phyloP scores from a whole-genome alignment of 2,888 invertebrate species.

The Patella depressa region DNA sequence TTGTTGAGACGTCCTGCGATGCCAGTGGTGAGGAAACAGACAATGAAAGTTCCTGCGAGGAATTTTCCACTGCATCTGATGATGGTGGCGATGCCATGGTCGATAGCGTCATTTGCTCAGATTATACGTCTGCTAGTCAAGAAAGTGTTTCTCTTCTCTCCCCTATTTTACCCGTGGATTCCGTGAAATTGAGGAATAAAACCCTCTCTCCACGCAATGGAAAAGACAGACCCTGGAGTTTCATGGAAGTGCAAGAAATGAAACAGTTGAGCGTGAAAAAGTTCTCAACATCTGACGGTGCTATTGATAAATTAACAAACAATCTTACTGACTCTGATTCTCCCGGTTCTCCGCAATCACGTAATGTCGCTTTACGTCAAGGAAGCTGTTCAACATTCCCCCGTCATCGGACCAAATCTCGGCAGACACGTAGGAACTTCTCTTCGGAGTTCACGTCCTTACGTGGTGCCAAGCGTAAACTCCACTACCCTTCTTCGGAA shows the following conservation, averaged over 20 bases:
- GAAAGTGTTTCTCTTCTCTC: slow-evolving; percentile 28
- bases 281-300: slow-evolving; percentile 91
- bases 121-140: slow-evolving; percentile 44
- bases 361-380: not conserved
- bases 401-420: slow-evolving; percentile 38
- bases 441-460: slow-evolving; percentile 40
- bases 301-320: slow-evolving; percentile 79
- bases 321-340: slow-evolving; percentile 29
- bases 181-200: not conserved
- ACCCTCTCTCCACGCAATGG: slow-evolving; percentile 24
- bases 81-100: slow-evolving; percentile 57
- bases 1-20: slow-evolving; percentile 60
- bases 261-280: slow-evolving; percentile 73
- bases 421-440: slow-evolving; percentile 36
- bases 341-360: slow-evolving; percentile 19
- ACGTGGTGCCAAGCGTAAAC: slow-evolving; percentile 51
- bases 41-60: slow-evolving; percentile 50
- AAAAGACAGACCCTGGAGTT: slow-evolving; percentile 84
- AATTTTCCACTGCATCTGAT: slow-evolving; percentile 57
- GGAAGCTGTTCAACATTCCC: slow-evolving; percentile 47
- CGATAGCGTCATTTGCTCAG: slow-evolving; percentile 57
- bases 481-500: slow-evolving; percentile 37
- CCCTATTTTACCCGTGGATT: slow-evolving; percentile 5
- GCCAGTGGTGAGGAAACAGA: slow-evolving; percentile 59
- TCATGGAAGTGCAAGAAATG: slow-evolving; percentile 86